Evolutionary conservation across 2,888 invertebrate genomes (phyloP), one percentile per base, ranked within the genome.

Genomic region (Andrena trimmerana): DNA sequence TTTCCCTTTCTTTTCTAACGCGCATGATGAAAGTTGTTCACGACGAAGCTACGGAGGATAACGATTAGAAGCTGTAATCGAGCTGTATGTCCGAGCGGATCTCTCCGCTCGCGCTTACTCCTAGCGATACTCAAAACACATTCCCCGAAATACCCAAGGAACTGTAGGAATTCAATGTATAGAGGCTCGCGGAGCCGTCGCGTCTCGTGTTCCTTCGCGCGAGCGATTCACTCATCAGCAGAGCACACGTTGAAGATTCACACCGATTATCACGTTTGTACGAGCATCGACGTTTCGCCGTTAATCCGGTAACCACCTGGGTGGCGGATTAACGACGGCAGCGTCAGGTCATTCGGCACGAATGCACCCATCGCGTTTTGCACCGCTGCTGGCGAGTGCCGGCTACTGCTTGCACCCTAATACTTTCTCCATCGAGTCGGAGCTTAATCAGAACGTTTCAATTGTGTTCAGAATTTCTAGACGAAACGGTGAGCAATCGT

Each of bases 1-100:
- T 81, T 72, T 80, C 72, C 71, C 71, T 27, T 80, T 72, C 66
- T 80, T 81, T 72, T 81, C 31, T 60, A 54, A 75, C 67, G 29
- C 62, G 67, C 54, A 16, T n/a, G 8, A 68, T 57, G 67, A 81
- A 81, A 57, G 63, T 81, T 80, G 60, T 79, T 65, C 31, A 66
- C 50, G 20, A 50, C 27, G 29, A 52, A 66, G 31, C 59, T 59
- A 13, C 31, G 48, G 63, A 36, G 36, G 63, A n/a, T 63, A 68
- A 63, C n/a, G 13, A 54, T 36, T 63, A 48, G 3, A 42, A 13
- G 48, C 13, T 66, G 50, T 42, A 0, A 27, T 7, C 48, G 29
- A 29, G 31, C 48, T 36, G 69, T 60, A n/a, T 42, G 62, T 50
- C 54, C 48, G 50, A 74, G 48, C 3, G 57, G 48, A 65, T 69